Evolutionary conservation across 2,888 invertebrate species (phyloP).

Genomic region (Drosophila monieri): DNA sequence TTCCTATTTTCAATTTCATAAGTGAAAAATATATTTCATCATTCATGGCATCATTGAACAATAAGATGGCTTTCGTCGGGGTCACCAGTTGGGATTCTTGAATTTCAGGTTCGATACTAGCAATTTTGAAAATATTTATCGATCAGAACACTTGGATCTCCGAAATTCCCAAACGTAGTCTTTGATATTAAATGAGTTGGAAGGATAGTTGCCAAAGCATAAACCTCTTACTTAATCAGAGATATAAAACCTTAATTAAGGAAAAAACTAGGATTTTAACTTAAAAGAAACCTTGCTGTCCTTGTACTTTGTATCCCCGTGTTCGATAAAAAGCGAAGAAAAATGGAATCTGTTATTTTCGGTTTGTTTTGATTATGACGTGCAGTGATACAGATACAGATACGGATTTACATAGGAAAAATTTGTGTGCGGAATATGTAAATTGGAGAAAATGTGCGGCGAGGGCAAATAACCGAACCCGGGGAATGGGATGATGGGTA

Average conservation of each 20-base stretch:
- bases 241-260: not conserved
- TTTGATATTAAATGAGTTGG: too few species aligned
- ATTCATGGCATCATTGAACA: too few species aligned
- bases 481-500: not conserved
- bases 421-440: slow-evolving; percentile 21
- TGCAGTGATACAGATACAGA: slow-evolving; percentile 9
- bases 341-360: slow-evolving; percentile 38
- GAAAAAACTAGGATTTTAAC: not conserved
- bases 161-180: too few species aligned
- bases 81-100: too few species aligned
- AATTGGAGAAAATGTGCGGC: slow-evolving; percentile 13
- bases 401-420: slow-evolving; percentile 3
- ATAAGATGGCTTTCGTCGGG: too few species aligned
- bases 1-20: too few species aligned
- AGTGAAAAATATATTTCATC: too few species aligned
- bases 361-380: slow-evolving; percentile 35
- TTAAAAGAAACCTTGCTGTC: not conserved
- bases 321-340: slow-evolving; percentile 9
- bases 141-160: too few species aligned
- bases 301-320: slow-evolving; percentile 4
- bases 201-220: not conserved
- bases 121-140: too few species aligned
- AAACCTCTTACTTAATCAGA: not conserved
- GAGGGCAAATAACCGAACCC: slow-evolving; percentile 4
- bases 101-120: too few species aligned